Conservation (phyloP, 2,888 invertebrate species). For the Scelioninae gen. 1 region DNA sequence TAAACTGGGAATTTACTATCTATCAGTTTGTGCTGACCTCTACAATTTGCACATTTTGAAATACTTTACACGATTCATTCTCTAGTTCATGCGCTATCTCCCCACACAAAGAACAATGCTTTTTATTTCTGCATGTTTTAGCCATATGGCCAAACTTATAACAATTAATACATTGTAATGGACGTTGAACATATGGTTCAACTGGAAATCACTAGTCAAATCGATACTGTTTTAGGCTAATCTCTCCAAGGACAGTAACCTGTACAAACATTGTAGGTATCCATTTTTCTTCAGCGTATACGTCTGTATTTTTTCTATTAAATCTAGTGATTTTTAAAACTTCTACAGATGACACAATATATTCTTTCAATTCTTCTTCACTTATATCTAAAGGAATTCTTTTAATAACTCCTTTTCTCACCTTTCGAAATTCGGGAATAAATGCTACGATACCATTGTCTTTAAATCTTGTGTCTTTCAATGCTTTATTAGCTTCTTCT, state of each 20-base stretch:
- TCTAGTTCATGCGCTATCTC: not conserved
- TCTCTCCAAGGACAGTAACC: not conserved
- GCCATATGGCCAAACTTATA: conserved; percentile 23
- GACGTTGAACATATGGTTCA: conserved; percentile 7
- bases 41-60: conserved; percentile 46
- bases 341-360: not conserved
- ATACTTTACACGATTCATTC: conserved; percentile 1
- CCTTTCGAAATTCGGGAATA: not conserved
- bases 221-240: not conserved
- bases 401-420: not conserved
- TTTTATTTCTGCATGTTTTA: not conserved
- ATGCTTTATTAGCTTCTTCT: not conserved
- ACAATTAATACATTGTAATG: conserved; percentile 19
- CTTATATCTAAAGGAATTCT: not conserved
- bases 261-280: not conserved
- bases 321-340: conserved; percentile 6
- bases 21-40: conserved; percentile 16
- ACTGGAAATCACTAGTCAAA: conserved; percentile 3
- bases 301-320: not conserved
- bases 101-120: conserved; percentile 15
- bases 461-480: not conserved
- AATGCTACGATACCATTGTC: not conserved
- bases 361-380: not conserved
- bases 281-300: conserved; percentile 5
- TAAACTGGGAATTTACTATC: not conserved